Evolutionary conservation across 2,888 invertebrate genomes (phyloP), one percentile per base, ranked within the genome.

Genomic region (Scelioninae gen. 2): DNA sequence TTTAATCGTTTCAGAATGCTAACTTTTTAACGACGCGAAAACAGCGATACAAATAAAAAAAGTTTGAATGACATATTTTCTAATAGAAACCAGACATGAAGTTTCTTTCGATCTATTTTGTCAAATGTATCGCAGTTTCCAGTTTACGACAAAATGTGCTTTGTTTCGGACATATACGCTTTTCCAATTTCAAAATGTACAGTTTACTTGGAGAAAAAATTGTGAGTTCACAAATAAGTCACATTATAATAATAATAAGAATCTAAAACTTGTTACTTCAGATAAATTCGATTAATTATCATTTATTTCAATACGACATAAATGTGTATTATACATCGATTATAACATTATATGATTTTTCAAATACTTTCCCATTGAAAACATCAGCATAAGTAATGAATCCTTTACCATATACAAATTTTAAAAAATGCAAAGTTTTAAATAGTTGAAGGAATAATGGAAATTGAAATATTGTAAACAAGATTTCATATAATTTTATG

Each of bases 131-230:
- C 10, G 28, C 46, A 6, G 28, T 31, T 48, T 48, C 46, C 16
- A 48, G 46, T 31, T 48, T 48, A 31, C 46, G 46, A 48, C 46
- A 16, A 48, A 48, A 48, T 10, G 46, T 48, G 15, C 46, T 48
- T 48, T 48, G 46, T 31, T 48, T 48, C 31, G 31, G 46, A 48
- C 46, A 48, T 28, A 48, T 31, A 48, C 46, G 16, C 31, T 28
- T 31, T 48, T 48, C 46, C 46, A 48, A 48, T 48, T 48, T 31
- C 28, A 31, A 15, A 28, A 48, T 22, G 45, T 22, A 25, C 22
- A 11, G 25, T 45, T 45, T 45, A 45, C 25, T 22, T 45, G 45
- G 13, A 22, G 7, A 25, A 45, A 25, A 45, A 13, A 22, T 45
- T 13, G 1, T 22, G 45, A 45, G 13, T 0, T 6, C 19, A 45